Percentiles rank a stretch among this genome's conserved stretches.
Conservation (phyloP, 30 jellyfish, hydroid and myxozoan species). For the Catostylus mosaicus region DNA sequence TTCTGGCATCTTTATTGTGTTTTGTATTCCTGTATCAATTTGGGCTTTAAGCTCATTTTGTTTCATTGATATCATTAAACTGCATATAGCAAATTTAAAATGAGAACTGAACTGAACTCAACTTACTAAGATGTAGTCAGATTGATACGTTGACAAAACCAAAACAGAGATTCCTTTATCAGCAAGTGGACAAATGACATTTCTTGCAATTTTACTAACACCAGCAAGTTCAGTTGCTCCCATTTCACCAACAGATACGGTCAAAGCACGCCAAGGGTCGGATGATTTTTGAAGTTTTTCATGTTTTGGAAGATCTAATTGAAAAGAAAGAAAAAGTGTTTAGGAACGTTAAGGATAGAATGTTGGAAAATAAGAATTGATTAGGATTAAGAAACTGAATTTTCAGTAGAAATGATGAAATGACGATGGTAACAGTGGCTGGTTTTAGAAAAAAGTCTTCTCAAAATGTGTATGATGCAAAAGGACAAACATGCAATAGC, state of each 20-base stretch:
- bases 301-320: slow-evolving; percentile 75
- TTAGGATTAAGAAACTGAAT: too few relatives aligned
- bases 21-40: too few relatives aligned
- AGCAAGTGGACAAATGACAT: slow-evolving; percentile 95
- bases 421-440: too few relatives aligned
- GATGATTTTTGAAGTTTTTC: slow-evolving; percentile 67
- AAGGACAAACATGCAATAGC: too few relatives aligned
- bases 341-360: too few relatives aligned
- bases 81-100: not conserved
- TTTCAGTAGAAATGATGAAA: too few relatives aligned
- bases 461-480: too few relatives aligned
- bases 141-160: slow-evolving; percentile 95
- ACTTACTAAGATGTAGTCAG: slow-evolving; percentile 94
- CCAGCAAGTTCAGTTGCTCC: slow-evolving; percentile 95
- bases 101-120: not conserved
- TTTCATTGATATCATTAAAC: too few relatives aligned
- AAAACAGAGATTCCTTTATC: slow-evolving; percentile 91
- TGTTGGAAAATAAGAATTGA: too few relatives aligned
- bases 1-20: too few relatives aligned
- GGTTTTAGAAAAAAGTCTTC: too few relatives aligned
- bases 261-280: slow-evolving; percentile 91
- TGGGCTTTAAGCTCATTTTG: too few relatives aligned
- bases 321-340: not conserved
- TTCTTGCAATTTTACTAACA: slow-evolving; percentile 90
- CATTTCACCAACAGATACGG: slow-evolving; percentile 98